Evolutionary conservation across 92 coral and sea anemone species (phyloP), one percentile per base, ranked within the genome.

Genomic region (Heliopora coerulea): DNA sequence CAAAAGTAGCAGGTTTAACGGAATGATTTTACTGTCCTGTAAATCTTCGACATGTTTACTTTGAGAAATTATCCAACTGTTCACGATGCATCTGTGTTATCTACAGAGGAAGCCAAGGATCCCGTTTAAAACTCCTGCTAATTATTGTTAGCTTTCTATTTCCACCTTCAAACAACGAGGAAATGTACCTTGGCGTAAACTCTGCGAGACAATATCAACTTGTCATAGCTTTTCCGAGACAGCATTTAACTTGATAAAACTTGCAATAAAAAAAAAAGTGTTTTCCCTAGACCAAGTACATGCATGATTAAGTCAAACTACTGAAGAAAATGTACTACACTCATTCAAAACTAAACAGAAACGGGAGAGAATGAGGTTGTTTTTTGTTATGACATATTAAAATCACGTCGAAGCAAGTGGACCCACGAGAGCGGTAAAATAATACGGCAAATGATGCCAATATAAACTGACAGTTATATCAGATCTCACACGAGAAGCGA

Each of bases 1-100:
- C 11, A 37, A 11, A n/a, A 37, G 4, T 56, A n/a, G 11, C 9
- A 18, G 1, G 62, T 24, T 56, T 56, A 19, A 56, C 30, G 12
- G 28, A 56, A 56, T 56, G 27, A 56, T 24, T 56, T n/a, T 56
- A 56, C 23, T 56, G 30, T 30, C 62, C 30, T 11, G 30, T 14
- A n/a, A 56, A 56, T 56, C 28, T 8, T 30, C 5, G 23, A 23
- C 30, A 28, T 56, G 62, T 56, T 56, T 56, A 56, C 23, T 56
- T 24, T 56, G 11, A n/a, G 3, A 56, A 56, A 56, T 56, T 56
- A 56, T 56, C 62, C 17, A 56, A 56, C 62, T n/a, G n/a, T n/a
- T n/a, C n/a, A n/a, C n/a, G n/a, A n/a, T n/a, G n/a, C n/a, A n/a
- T n/a, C n/a, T n/a, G n/a, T n/a, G n/a, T n/a, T n/a, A n/a, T n/a